Percentiles rank a stretch among this genome's conserved stretches.
Evolutionary conservation across 2,113 vertebrate species (phyloP).

Genomic region (Oncorhynchus nerka): DNA sequence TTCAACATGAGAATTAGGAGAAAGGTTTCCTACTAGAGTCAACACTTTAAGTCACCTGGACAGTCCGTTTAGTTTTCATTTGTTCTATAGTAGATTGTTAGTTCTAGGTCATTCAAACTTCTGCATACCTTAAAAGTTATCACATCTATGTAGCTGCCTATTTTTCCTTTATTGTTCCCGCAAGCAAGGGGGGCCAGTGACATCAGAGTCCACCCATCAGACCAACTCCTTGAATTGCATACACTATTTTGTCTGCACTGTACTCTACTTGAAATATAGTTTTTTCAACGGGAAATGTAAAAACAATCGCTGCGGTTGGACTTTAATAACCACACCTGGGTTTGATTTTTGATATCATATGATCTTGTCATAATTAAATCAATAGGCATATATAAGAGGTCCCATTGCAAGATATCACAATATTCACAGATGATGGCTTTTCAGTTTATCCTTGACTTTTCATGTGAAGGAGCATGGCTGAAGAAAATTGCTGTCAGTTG

Average conservation of each 20-base stretch:
- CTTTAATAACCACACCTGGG: no score
- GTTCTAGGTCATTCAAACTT: no score
- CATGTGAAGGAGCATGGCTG: conserved; percentile 19
- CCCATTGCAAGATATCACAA: conserved; percentile 58
- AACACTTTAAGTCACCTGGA: no score
- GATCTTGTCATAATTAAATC: background rate
- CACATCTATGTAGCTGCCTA: conserved; percentile 56
- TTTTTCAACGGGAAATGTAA: no score
- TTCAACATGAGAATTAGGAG: conserved; percentile 66
- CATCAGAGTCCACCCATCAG: no score
- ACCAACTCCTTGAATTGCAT: no score
- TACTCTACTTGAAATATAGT: no score
- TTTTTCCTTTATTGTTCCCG: background rate
- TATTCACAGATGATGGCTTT: conserved; percentile 62
- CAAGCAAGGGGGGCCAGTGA: no score
- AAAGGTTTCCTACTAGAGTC: background rate
- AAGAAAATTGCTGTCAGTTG: conserved; percentile 48
- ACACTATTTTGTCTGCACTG: no score
- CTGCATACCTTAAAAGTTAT: no score
- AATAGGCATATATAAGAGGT: background rate
- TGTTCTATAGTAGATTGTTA: background rate
- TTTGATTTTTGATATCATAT: background rate
- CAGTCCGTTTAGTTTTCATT: no score
- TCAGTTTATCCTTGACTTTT: conserved; percentile 39
- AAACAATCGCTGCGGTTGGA: no score